phyloP scores from a whole-genome alignment of 2,797 vertebrate genomes.

The Pygocentrus nattereri region DNA sequence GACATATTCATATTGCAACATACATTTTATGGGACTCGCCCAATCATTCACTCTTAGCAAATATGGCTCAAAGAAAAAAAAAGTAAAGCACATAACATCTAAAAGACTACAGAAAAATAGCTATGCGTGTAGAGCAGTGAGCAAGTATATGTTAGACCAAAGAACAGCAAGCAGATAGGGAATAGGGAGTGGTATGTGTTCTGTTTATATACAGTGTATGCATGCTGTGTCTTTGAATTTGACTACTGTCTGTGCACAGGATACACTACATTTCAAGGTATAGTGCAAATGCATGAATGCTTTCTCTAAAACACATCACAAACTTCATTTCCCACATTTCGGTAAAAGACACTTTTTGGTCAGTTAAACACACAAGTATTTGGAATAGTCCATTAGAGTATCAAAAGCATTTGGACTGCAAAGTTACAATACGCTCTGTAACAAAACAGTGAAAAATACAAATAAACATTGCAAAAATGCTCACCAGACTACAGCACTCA shows the following conservation, averaged over 20 bases:
- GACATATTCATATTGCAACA: constrained; percentile 54
- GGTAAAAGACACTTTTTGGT: constrained; percentile 27
- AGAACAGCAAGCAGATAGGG: constrained; percentile 32
- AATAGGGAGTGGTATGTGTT: constrained; percentile 35
- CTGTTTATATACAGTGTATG: constrained; percentile 49
- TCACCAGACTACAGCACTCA: constrained; percentile 32
- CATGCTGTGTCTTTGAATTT: constrained; percentile 37
- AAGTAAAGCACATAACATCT: constrained; percentile 53
- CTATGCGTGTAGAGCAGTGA: constrained; percentile 15
- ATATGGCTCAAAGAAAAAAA: constrained; percentile 65
- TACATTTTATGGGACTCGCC: constrained; percentile 67
- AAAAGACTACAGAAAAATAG: constrained; percentile 31
- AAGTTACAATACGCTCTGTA: constrained; percentile 10
- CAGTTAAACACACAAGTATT: constrained; percentile 13
- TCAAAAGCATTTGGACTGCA: not conserved
- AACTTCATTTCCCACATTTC: constrained; percentile 43
- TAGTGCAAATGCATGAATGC: constrained; percentile 73
- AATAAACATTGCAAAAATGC: constrained; percentile 33
- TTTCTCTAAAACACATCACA: constrained; percentile 46
- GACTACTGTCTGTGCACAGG: constrained; percentile 71
- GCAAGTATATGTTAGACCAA: constrained; percentile 29
- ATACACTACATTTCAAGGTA: constrained; percentile 63
- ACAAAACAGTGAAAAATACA: constrained; percentile 4
- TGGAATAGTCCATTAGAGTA: constrained; percentile 14
- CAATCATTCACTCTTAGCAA: constrained; percentile 61